phyloP scores from a whole-genome alignment of 2,113 vertebrate species.

The Rhabdomys dilectus region DNA sequence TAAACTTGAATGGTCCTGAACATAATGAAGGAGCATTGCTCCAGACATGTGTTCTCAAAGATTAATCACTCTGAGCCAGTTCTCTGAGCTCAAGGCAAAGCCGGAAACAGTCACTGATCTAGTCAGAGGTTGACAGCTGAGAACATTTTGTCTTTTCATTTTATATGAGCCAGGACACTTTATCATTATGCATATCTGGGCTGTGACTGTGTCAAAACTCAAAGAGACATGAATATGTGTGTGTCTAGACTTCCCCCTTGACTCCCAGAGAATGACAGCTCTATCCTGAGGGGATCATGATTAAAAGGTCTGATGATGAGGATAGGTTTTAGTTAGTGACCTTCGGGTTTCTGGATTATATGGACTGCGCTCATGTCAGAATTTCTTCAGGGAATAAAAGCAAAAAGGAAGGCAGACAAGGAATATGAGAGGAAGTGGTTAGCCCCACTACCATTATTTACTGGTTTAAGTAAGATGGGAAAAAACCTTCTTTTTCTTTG shows the following conservation, averaged over 20 bases:
- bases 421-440: background rate
- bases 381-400: background rate
- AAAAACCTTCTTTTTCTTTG: background rate
- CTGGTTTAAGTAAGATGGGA: background rate
- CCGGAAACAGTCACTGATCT: background rate
- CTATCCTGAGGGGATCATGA: background rate
- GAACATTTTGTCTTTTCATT: background rate
- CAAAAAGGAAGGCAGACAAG: constrained; percentile 5
- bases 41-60: background rate
- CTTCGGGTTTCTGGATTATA: background rate
- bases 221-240: background rate
- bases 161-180: background rate
- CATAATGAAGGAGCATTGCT: background rate
- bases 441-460: background rate
- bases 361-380: constrained; percentile 30
- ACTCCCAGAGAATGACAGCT: background rate
- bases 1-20: background rate
- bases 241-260: background rate
- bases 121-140: background rate
- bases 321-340: background rate
- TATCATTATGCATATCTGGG: background rate
- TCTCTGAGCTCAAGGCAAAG: background rate
- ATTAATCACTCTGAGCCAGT: background rate
- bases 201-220: background rate
- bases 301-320: background rate